These are phyloP conservation scores for Micromys minutus DNA, from an alignment of 2,113 vertebrate genomes.

Conservation along the genomic window DNA sequence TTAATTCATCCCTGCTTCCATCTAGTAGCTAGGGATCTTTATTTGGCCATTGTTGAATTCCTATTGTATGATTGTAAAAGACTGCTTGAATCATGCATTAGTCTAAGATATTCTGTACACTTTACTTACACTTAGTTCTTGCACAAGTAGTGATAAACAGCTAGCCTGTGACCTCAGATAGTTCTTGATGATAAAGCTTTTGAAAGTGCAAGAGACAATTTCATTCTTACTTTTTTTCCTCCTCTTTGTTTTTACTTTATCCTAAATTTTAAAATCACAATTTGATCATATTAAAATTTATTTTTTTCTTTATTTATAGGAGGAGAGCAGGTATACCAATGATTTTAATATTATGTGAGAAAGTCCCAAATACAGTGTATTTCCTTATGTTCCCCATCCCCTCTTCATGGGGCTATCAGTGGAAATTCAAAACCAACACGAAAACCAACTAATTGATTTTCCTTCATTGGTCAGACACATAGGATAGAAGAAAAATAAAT, in stretches of 20 bases:
- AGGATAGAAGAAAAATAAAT: background rate
- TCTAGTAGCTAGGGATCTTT: background rate
- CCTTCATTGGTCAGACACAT: background rate
- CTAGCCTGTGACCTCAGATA: background rate
- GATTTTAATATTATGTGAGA: conserved; percentile 30
- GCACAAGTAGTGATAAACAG: background rate
- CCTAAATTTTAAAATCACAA: too few species aligned
- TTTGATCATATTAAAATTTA: too few species aligned
- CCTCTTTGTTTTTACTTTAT: too few species aligned
- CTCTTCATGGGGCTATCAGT: background rate
- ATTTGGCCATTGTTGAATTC: background rate
- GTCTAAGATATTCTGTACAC: background rate
- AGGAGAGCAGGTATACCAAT: background rate
- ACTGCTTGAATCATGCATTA: background rate
- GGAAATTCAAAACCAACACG: background rate
- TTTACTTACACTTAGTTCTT: background rate
- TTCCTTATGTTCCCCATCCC: background rate
- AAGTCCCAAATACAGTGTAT: background rate
- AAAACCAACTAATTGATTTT: background rate
- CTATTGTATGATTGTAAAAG: background rate
- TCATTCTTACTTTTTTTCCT: background rate
- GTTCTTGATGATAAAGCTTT: background rate
- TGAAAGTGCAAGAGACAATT: background rate
- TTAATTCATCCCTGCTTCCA: background rate
- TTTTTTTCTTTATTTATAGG: background rate